Evolutionary conservation across 2,797 vertebrate species (phyloP).

Genomic region (Delichon dasypus): DNA sequence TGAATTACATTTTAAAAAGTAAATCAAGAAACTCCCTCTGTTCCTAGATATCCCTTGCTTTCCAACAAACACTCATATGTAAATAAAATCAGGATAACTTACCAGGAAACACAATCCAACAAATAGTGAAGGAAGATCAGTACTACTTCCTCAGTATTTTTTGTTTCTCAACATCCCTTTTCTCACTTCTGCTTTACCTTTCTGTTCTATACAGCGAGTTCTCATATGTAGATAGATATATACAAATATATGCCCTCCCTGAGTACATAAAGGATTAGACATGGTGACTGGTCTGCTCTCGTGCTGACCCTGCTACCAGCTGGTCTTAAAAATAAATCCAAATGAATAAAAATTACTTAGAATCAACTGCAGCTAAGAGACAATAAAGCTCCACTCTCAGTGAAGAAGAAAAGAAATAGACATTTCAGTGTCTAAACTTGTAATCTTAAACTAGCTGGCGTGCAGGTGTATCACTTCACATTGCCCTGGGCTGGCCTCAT

Average conservation of each 20-base stretch:
- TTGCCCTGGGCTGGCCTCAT: not conserved
- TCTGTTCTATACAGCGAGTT: not conserved
- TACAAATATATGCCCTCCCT: not conserved
- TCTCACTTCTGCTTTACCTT: not conserved
- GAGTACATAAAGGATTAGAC: not conserved
- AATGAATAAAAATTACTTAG: not conserved
- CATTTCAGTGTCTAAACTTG: not conserved
- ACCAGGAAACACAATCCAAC: not conserved
- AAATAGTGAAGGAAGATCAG: not conserved
- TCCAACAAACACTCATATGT: not conserved
- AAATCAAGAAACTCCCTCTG: not conserved
- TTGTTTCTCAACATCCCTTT: not conserved
- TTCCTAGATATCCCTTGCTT: not conserved
- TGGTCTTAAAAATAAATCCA: constrained; percentile 4
- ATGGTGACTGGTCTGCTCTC: not conserved
- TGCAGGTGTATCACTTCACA: not conserved
- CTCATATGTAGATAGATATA: not conserved
- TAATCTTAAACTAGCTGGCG: not conserved
- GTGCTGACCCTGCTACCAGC: not conserved
- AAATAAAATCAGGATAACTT: not conserved
- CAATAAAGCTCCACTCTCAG: not conserved
- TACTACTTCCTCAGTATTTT: not conserved
- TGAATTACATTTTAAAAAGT: not conserved
- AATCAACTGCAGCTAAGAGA: not conserved
- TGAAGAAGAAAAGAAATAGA: not conserved